Conservation (phyloP, 2,888 invertebrate genomes). For the Agonopterix arenella region DNA sequence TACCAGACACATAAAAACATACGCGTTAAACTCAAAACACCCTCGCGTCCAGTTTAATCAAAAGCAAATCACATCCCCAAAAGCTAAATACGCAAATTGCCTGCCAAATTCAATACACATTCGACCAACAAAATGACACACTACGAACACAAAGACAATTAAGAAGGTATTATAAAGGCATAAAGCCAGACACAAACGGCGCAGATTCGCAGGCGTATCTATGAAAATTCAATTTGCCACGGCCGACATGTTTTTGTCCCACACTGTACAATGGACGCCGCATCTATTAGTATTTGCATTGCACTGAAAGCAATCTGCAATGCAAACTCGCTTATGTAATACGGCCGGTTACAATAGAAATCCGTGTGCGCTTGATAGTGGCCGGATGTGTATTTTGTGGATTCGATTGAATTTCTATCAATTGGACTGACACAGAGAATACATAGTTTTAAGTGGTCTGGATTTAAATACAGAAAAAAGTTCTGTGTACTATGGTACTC, state of each 20-base stretch:
- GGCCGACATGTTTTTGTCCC: conserved; percentile 50
- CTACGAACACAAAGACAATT: conserved; percentile 11
- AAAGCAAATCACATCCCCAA: neutral
- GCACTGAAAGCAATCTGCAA: conserved; percentile 61
- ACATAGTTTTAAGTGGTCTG: too few relatives aligned
- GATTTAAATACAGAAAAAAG: too few relatives aligned
- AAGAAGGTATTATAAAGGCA: conserved; percentile 22
- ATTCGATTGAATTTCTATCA: too few relatives aligned
- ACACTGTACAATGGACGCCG: conserved; percentile 20
- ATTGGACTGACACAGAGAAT: too few relatives aligned
- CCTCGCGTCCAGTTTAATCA: too few relatives aligned
- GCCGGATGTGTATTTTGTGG: neutral
- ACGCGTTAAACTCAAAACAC: too few relatives aligned
- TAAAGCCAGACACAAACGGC: conserved; percentile 14
- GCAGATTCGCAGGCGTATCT: conserved; percentile 33
- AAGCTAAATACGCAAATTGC: neutral
- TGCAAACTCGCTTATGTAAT: conserved; percentile 63
- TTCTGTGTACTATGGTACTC: too few relatives aligned
- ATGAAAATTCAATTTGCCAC: conserved; percentile 63
- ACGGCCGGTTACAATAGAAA: conserved; percentile 27
- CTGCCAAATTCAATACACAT: conserved; percentile 7
- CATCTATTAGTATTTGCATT: conserved; percentile 59
- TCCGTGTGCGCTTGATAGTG: conserved; percentile 18
- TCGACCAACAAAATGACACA: conserved; percentile 2
- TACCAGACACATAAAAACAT: too few relatives aligned